Evolutionary conservation across 2,888 invertebrate species (phyloP), one percentile per base, ranked within the genome.

Genomic region (Bombylius major): DNA sequence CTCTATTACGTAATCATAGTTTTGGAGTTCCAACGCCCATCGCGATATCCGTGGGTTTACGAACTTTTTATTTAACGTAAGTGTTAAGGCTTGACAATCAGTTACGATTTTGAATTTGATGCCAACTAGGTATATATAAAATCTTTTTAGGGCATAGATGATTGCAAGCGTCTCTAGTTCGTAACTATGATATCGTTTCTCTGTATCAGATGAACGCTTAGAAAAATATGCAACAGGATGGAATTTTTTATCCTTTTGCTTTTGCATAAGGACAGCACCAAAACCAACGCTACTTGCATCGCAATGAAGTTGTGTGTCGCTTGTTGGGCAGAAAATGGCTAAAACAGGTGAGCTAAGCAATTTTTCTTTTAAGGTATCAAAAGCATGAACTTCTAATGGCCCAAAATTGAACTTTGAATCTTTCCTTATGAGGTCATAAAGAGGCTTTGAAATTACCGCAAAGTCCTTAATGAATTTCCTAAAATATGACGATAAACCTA

Each of bases 401-500:
- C 23, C 36, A 51, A 51, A 42, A 32, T 44, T 9, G 51, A 46
- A 51, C 36, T 9, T 7, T 5, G n/a, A 5, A 36, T 52, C 42
- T 13, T 54, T 51, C 23, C 14, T 51, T 12, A 42, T 9, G 12
- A 51, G 34, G 42, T 51, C 51, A 42, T 51, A 39, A 5, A 51
- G 8, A 1, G 51, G 42, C 11, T 31, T 51, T 11, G 51, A 31
- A 8, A 11, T 12, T 14, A 4, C 1, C 3, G 51, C 11, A 42
- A 51, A 51, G 23, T 44, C 31, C 0, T 3, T n/a, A 42, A 51
- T 44, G 6, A 51, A 51, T 31, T 39, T 51, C n/a, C 50, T 13
- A 13, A 51, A 51, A 4, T 51, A 51, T 13, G 42, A 14, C 23
- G 14, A 36, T 8, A 51, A 9, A 1, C 67, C 67, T 1, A 68